Evolutionary conservation across 2,113 vertebrate genomes (phyloP), one percentile per base, ranked within the genome.

Genomic region (Crotophaga sulcirostris): DNA sequence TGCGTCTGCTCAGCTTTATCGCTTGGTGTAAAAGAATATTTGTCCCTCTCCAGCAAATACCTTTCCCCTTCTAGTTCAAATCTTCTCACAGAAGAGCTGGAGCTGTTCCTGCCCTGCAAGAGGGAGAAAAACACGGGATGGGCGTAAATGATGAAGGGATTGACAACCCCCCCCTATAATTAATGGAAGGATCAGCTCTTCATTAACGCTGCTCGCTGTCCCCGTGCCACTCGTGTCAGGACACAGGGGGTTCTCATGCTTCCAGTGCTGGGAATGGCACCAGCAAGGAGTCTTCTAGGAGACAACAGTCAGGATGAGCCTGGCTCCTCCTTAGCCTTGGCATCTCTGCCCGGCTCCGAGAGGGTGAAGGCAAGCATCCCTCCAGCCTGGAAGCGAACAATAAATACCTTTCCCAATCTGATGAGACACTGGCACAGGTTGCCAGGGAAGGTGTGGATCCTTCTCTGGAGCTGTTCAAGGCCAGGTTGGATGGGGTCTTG

Each of bases 1-100:
- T 7, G 0, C 0, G 0, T 10, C 12, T 62, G 62, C 69, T 24
- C 66, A 19, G 73, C 55, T 11, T 14, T 18, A 1, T 8, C 44
- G 29, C 18, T 16, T 8, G 38, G 3, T 24, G 25, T 28, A 3
- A 59, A 70, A 47, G 25, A 38, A 25, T 2, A 2, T 84, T 56
- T 62, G 26, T 9, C 44, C 44, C 67, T 72, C 80, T 4, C 29
- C 84, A 64, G 62, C 14, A 20, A 21, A 49, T 49, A 23, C 24
- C 47, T 49, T 49, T 49, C 47, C 47, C 21, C 47, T 49, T 49
- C 25, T n/a, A 28, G 7, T 26, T 45, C 54, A 19, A 24, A 15
- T 17, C 11, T 17, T 44, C 26, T 4, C 10, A 56, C 23, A 6
- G 10, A 62, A 25, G 11, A 62, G 23, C 79, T 64, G 40, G 74